A percentile compares a stretch with the other conserved stretches of the same genome.
phyloP scores from a whole-genome alignment of 2,113 vertebrate genomes.

The Noturus placidus region DNA sequence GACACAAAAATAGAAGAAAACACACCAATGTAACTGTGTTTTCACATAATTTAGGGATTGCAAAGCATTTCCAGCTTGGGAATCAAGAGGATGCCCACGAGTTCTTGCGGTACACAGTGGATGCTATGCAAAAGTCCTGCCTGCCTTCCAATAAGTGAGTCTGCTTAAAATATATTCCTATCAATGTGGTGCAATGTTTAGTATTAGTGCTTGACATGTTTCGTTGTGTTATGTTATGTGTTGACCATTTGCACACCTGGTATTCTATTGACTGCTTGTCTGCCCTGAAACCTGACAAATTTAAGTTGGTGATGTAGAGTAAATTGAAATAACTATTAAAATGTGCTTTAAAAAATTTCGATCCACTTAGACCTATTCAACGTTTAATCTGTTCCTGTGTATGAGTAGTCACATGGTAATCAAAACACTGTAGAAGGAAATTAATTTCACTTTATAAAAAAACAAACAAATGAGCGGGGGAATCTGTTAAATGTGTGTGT shows the following conservation, averaged over 20 bases:
- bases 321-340: neutral
- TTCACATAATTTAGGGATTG: conserved; percentile 78
- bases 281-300: neutral
- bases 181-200: neutral
- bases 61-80: conserved; percentile 92
- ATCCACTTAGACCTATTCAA: neutral
- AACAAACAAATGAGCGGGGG: neutral
- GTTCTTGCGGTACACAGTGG: conserved; percentile 92
- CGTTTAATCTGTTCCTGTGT: neutral
- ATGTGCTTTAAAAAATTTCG: neutral
- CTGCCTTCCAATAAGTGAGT: conserved; percentile 90
- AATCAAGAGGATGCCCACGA: conserved; percentile 97
- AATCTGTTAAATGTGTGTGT: neutral
- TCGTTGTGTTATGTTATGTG: too few species aligned
- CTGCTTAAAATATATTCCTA: neutral
- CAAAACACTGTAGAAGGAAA: neutral
- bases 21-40: too few species aligned
- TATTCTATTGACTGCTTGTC: neutral
- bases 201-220: neutral
- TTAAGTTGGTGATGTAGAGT: neutral
- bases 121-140: conserved; percentile 97
- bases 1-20: too few species aligned
- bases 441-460: neutral
- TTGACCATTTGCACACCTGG: neutral
- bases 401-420: neutral